A percentile compares a stretch with the other conserved stretches of the same genome.
Evolutionary conservation across 2,113 vertebrate genomes (phyloP).

Genomic region (Lophotis ruficrista): DNA sequence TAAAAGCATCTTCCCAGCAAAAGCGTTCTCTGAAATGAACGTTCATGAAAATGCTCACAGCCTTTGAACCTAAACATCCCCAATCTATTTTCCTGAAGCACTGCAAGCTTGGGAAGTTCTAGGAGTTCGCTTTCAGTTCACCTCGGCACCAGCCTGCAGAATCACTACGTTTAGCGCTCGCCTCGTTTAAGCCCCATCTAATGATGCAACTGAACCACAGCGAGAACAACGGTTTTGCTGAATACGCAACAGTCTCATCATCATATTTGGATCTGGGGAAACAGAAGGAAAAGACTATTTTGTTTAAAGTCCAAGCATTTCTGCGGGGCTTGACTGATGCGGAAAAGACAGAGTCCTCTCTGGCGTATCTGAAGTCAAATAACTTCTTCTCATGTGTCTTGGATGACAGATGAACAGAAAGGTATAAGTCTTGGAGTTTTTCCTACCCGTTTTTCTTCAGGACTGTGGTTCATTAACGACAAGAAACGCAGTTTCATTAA

Average conservation of each 20-base stretch:
- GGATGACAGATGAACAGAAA: not conserved
- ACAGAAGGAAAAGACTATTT: not conserved
- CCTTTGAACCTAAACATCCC: not conserved
- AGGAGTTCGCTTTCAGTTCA: not conserved
- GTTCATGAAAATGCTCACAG: fast-evolving
- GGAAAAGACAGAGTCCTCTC: not conserved
- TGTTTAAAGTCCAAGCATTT: not conserved
- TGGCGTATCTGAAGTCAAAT: not conserved
- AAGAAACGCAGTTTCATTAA: not conserved
- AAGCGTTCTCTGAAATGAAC: not conserved
- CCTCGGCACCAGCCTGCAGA: not conserved
- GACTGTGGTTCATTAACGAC: not conserved
- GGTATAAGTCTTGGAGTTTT: not conserved
- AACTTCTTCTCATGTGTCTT: not conserved
- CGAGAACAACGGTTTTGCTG: not conserved
- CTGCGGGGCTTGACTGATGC: not conserved
- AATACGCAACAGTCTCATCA: not conserved
- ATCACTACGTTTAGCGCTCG: not conserved
- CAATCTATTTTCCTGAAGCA: not conserved
- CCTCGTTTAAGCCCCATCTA: not conserved
- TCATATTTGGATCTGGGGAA: not conserved
- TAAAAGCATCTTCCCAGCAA: not conserved
- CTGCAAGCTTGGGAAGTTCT: not conserved
- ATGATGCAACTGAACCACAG: not conserved
- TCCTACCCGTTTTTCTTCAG: not conserved